A percentile compares a stretch with the other conserved stretches of the same genome.
Conservation (phyloP, 2,888 invertebrate species). For the Coremacera marginata region DNA sequence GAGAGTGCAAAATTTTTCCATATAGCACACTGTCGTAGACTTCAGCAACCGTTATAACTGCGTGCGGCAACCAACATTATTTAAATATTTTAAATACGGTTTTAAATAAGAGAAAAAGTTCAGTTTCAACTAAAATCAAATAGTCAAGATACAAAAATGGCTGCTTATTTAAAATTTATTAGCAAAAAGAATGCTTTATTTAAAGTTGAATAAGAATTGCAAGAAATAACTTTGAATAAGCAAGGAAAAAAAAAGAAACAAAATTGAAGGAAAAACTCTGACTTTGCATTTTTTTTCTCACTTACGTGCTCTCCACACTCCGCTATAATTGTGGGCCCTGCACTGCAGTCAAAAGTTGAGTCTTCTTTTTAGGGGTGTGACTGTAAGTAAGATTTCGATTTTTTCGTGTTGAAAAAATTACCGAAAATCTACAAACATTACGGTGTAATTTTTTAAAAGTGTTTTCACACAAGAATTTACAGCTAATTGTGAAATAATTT, state of each 20-base stretch:
- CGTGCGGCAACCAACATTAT: slow-evolving; percentile 34
- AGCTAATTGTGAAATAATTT: slow-evolving; percentile 13
- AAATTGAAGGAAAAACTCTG: background rate
- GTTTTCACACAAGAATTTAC: background rate
- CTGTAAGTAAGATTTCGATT: slow-evolving; percentile 37
- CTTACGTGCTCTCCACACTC: background rate
- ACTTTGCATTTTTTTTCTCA: slow-evolving; percentile 9
- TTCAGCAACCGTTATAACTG: slow-evolving; percentile 41
- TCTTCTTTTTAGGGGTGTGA: slow-evolving; percentile 42
- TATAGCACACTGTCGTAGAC: slow-evolving; percentile 52
- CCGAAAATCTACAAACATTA: background rate
- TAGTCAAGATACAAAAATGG: background rate
- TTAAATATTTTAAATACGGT: background rate
- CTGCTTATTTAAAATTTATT: background rate
- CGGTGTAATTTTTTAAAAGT: background rate
- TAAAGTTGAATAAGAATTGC: background rate
- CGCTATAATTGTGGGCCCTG: slow-evolving; percentile 2
- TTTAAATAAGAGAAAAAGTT: slow-evolving; percentile 10
- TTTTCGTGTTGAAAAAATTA: slow-evolving; percentile 6
- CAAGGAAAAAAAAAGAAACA: slow-evolving; percentile 7
- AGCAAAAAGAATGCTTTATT: background rate
- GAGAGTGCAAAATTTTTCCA: slow-evolving; percentile 53
- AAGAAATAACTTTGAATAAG: background rate
- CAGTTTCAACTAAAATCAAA: background rate
- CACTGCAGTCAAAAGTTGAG: slow-evolving; percentile 28